Base-by-base conservation (phyloP, 1,140 invertebrate species). In the Drepana arcuata region DNA sequence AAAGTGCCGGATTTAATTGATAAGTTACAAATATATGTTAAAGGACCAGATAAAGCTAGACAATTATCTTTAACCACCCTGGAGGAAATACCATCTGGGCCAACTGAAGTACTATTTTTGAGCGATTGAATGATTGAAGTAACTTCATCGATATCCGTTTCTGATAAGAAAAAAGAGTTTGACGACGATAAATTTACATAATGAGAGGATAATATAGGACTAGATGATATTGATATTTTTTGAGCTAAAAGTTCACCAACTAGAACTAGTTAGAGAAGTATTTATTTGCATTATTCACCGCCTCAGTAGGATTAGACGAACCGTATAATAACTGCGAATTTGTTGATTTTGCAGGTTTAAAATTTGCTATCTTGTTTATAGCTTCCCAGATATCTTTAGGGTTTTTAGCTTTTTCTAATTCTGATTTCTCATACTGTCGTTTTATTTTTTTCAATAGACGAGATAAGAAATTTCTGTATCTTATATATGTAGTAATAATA, bases 81-180 rank as follows among this genome's bases (percentile, higher is more conserved):
- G 16, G 37, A 30, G 7, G 36, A 21, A 11, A 49, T 49, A 7
- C 34, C 30, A 30, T 49, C 47, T 34, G 28, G 41, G 12, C 47
- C 47, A 13, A 28, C 9, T 14, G 47, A 29, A 29, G n/a, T 14
- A 15, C 11, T 34, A 16, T 25, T 27, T 24, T 44, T 43, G 15
- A 49, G 12, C 2, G 16, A 21, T 2, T 10, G 18, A 2, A 44
- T 29, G 9, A 35, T 26, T 6, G 11, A 7, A 7, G 16, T 15
- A 6, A 49, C 28, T 41, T 49, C 10, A 4, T 7, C 9, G 10
- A n/a, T 10, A 10, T 26, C 24, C 2, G 24, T 4, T 3, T 6
- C 6, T 4, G 10, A 10, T 2, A 26, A 10, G 2, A 2, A 6
- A 26, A 26, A 26, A 10, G 24, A 26, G 4, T 6, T 26, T 26